Evolutionary conservation across 2,888 invertebrate species (phyloP), one percentile per base, ranked within the genome.

Genomic region (Steinernema carpocapsae): DNA sequence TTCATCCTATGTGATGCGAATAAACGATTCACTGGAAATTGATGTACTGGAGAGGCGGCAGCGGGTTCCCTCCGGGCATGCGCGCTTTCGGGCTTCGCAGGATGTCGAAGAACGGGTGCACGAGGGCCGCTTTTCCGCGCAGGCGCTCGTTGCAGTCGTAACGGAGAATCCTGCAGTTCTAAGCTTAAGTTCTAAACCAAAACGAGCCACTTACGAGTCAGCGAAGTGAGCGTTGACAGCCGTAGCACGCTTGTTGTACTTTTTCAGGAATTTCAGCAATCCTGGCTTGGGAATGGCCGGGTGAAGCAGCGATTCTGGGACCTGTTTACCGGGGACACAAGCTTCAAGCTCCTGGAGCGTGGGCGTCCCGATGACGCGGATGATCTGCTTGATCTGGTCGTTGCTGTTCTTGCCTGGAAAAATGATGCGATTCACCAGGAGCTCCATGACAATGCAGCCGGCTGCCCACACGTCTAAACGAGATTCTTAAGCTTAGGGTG

Each of bases 231-330:
- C 76, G 19, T 59, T 56, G 19, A 70, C 42, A 6, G 42, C 19
- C 0, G 32, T 76, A 17, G 52, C 71, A 2, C 14, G 26, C 26
- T 51, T 59, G 64, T 76, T 76, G 71, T 76, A 76, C 32, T 75
- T 59, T 24, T 46, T 26, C 22, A 76, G 17, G 48, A 76, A 76
- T 26, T 70, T 56, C 19, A 72, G 46, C 56, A 76, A 76, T 19
- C 76, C 72, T n/a, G 56, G 29, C 19, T 51, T 22, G n/a, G 76
- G 76, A 22, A 64, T 32, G 17, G 32, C 64, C 14, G 64, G 64
- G 10, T 32, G 22, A 2, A 64, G 32, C 29, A 64, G 32, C 6
- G 64, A 64, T 29, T 64, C 64, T 1, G 29, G 32, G 26, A 64
- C 32, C 32, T 64, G 12, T 14, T 32, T 64, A 3, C 64, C 64